Conservation (phyloP, 1,140 invertebrate species). For the Linepithema humile region DNA sequence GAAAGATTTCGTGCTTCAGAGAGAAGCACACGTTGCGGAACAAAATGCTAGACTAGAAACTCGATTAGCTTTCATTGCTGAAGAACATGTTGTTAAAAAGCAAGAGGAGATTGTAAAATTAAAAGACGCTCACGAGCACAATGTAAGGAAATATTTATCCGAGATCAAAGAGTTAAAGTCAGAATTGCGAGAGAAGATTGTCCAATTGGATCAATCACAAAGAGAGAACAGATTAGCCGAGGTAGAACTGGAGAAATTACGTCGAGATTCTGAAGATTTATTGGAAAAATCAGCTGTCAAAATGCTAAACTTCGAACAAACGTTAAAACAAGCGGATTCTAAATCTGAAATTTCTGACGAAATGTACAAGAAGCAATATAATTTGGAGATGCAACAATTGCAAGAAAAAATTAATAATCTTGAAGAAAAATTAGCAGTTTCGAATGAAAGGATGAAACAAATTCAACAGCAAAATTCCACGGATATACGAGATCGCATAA, state of each 20-base stretch:
- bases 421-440: conserved; percentile 70
- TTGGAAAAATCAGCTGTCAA: conserved; percentile 80
- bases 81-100: conserved; percentile 74
- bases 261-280: conserved; percentile 79
- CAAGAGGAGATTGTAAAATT: conserved; percentile 71
- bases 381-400: conserved; percentile 72
- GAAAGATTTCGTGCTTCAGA: conserved; percentile 83
- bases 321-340: conserved; percentile 81
- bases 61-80: conserved; percentile 67
- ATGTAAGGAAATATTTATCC: conserved; percentile 74
- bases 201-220: conserved; percentile 72
- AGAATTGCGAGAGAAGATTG: conserved; percentile 78
- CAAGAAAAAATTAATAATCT: conserved; percentile 73
- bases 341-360: conserved; percentile 71
- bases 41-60: conserved; percentile 74
- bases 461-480: conserved; percentile 64
- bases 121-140: conserved; percentile 74
- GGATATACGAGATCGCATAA: conserved; percentile 70
- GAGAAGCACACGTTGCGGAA: conserved; percentile 80
- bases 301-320: conserved; percentile 83
- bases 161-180: conserved; percentile 81
- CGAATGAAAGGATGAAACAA: conserved; percentile 71
- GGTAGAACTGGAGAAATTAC: conserved; percentile 82
- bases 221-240: conserved; percentile 84
- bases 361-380: conserved; percentile 82